These are phyloP conservation scores for Pinna nobilis DNA, from an alignment of 1,140 invertebrate species.

Conservation along the genomic window DNA sequence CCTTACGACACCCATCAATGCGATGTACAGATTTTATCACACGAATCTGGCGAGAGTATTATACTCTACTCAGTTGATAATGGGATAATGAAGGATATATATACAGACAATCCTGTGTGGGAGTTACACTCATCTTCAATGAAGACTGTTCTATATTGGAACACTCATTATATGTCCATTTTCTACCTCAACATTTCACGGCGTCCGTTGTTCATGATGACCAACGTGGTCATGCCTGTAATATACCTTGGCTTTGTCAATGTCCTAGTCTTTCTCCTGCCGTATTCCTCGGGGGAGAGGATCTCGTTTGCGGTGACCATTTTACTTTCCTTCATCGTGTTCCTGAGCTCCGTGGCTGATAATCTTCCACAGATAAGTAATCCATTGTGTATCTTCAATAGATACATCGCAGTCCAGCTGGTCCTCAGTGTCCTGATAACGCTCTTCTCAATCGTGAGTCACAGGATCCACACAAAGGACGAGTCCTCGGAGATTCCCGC, in stretches of 20 bases:
- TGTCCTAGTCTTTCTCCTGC: conserved; percentile 21
- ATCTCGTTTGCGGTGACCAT: conserved; percentile 21
- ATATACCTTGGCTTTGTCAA: conserved; percentile 6
- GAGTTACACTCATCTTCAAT: not conserved
- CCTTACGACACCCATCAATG: conserved; percentile 20
- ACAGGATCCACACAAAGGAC: not conserved
- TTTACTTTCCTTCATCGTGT: conserved; percentile 18
- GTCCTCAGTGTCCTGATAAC: conserved; percentile 5
- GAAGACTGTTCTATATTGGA: not conserved
- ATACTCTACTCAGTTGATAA: not conserved
- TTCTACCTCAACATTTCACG: conserved; percentile 1
- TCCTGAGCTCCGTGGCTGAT: conserved; percentile 19
- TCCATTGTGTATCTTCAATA: conserved; percentile 24
- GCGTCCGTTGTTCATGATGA: conserved; percentile 10
- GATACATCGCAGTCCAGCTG: conserved; percentile 11
- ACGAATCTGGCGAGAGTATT: not conserved
- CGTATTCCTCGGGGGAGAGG: conserved; percentile 17
- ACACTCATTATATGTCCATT: not conserved
- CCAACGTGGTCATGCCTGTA: conserved; percentile 15
- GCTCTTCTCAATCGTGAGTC: conserved; percentile 7
- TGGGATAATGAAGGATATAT: not conserved
- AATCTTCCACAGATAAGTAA: conserved; percentile 27
- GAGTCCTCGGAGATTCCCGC: not conserved
- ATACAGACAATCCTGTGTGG: conserved; percentile 3
- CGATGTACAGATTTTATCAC: not conserved